A percentile compares a stretch with the other conserved stretches of the same genome.
Evolutionary conservation across 2,797 vertebrate genomes (phyloP).

Genomic region (Sternarchorhynchus goeldii): DNA sequence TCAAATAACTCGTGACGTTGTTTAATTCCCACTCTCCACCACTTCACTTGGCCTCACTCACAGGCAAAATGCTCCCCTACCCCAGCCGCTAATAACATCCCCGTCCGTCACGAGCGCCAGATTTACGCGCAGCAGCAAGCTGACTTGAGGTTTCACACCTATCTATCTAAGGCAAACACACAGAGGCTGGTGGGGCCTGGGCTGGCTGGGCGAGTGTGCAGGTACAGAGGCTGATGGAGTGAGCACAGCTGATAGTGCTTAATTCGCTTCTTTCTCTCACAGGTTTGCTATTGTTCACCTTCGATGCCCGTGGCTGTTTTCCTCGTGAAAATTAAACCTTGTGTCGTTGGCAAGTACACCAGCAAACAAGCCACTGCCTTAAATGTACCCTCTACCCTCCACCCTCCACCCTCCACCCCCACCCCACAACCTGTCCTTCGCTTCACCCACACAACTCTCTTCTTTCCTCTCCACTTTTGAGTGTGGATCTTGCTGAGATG

Average conservation of each 20-base stretch:
- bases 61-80: slow-evolving; percentile 40
- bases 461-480: neutral
- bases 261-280: slow-evolving; percentile 66
- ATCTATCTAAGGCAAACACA: slow-evolving; percentile 65
- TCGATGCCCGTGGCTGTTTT: slow-evolving; percentile 69
- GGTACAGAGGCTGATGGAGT: slow-evolving; percentile 74
- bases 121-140: slow-evolving; percentile 67
- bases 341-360: slow-evolving; percentile 70
- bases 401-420: slow-evolving; percentile 15
- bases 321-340: slow-evolving; percentile 73
- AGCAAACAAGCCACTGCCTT: slow-evolving; percentile 28
- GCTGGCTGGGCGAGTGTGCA: slow-evolving; percentile 59
- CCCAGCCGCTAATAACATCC: slow-evolving; percentile 52
- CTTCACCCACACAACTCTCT: neutral
- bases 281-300: slow-evolving; percentile 72
- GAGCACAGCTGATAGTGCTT: slow-evolving; percentile 85
- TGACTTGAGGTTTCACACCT: slow-evolving; percentile 70
- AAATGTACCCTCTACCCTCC: slow-evolving; percentile 15
- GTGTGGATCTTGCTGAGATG: too few relatives aligned
- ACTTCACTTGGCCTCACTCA: slow-evolving; percentile 10
- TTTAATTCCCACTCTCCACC: slow-evolving; percentile 5
- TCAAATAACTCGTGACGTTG: slow-evolving; percentile 28
- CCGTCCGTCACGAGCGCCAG: slow-evolving; percentile 58
- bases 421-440: slow-evolving; percentile 36
- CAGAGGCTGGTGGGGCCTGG: slow-evolving; percentile 62